Percentiles rank a stretch among this genome's conserved stretches.
These are phyloP conservation scores for Campoletis raptor DNA, from an alignment of 2,888 invertebrate genomes.

Conservation along the genomic window DNA sequence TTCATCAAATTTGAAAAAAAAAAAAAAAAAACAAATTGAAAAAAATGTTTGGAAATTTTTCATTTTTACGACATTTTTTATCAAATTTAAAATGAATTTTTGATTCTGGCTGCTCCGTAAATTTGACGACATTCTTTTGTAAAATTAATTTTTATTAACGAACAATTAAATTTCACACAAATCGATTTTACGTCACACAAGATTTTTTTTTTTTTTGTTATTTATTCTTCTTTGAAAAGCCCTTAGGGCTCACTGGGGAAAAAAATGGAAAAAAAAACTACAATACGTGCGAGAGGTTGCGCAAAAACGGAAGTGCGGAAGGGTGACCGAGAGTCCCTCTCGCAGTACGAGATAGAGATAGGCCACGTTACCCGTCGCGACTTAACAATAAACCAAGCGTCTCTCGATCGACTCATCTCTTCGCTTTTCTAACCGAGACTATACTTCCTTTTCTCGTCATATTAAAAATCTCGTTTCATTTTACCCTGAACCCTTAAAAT, in stretches of 20 bases:
- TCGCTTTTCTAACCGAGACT: constrained; percentile 45
- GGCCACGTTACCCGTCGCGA: constrained; percentile 83
- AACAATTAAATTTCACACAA: not conserved
- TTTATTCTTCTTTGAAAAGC: constrained; percentile 37
- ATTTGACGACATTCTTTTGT: not conserved
- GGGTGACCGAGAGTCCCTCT: constrained; percentile 72
- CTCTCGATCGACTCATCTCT: constrained; percentile 78
- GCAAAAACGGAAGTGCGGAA: constrained; percentile 69
- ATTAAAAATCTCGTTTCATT: constrained; percentile 53
- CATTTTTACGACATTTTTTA: not conserved
- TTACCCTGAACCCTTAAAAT: not conserved
- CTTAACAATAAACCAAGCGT: constrained; percentile 82
- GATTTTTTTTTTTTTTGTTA: constrained; percentile 33
- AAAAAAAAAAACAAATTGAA: too few species aligned
- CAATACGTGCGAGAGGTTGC: constrained; percentile 41
- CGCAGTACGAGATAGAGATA: constrained; percentile 81
- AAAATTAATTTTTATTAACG: not conserved
- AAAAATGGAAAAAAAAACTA: constrained; percentile 25
- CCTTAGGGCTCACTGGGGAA: constrained; percentile 16
- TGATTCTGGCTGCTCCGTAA: not conserved
- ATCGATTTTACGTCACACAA: constrained; percentile 28
- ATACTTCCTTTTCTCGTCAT: constrained; percentile 65
- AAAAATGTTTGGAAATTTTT: too few species aligned
- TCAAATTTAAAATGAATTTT: not conserved
- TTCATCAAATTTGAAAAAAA: not conserved